These are phyloP conservation scores for Notamacropus eugenii DNA, from an alignment of 2,797 vertebrate species.

Conservation along the genomic window DNA sequence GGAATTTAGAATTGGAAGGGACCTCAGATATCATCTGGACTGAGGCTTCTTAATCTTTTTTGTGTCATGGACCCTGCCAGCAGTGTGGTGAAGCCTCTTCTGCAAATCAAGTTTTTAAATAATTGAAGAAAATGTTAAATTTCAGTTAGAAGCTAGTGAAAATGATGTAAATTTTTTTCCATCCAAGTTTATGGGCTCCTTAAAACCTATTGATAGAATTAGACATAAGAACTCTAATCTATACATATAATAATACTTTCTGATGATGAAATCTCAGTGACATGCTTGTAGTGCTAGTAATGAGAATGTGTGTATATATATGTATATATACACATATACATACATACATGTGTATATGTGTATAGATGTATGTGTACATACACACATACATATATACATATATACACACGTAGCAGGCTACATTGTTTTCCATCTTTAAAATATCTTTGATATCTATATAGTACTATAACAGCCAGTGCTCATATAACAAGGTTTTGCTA, in stretches of 20 bases:
- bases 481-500: slow-evolving; percentile 79
- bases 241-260: slow-evolving; percentile 63
- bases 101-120: not conserved
- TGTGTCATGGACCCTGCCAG: not conserved
- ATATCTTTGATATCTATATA: slow-evolving; percentile 76
- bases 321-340: not conserved
- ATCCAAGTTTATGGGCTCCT: not conserved
- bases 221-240: not conserved
- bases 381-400: not conserved
- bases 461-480: slow-evolving; percentile 72
- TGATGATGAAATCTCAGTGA: slow-evolving; percentile 70
- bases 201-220: not conserved
- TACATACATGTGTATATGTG: not conserved
- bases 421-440: slow-evolving; percentile 71
- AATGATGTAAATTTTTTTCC: not conserved
- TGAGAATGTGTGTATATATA: not conserved
- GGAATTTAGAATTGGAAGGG: not conserved
- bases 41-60: not conserved
- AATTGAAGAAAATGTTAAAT: not conserved
- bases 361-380: slow-evolving; percentile 59
- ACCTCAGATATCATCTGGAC: not conserved
- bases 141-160: not conserved
- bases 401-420: slow-evolving; percentile 41
- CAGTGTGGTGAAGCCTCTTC: not conserved
- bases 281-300: slow-evolving; percentile 79